Conservation (phyloP, 2,797 vertebrate genomes). For the Anolis apletophallus region DNA sequence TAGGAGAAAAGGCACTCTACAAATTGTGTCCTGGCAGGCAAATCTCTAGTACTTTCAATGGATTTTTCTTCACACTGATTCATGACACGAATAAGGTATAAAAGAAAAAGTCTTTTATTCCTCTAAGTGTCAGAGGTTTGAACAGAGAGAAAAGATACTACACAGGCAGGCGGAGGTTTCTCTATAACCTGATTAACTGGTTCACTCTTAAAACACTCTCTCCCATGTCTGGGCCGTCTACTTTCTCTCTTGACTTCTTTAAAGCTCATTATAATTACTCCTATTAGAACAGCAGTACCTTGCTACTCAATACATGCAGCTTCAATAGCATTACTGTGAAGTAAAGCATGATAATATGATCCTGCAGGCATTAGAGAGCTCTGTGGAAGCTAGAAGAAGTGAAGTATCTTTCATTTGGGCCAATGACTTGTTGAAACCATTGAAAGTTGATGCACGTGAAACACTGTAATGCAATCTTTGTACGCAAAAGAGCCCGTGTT, state of each 20-base stretch:
- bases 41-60: constrained; percentile 60
- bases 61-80: constrained; percentile 49
- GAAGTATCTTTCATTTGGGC: not conserved
- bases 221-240: not conserved
- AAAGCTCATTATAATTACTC: constrained; percentile 21
- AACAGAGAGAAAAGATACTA: constrained; percentile 27
- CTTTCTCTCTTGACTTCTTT: constrained; percentile 49
- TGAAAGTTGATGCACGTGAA: not conserved
- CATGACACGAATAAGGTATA: constrained; percentile 42
- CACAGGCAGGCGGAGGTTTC: not conserved
- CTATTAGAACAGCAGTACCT: not conserved
- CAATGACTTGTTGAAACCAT: not conserved
- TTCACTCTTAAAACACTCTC: constrained; percentile 25
- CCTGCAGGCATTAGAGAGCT: constrained; percentile 7
- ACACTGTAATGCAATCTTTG: not conserved
- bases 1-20: constrained; percentile 63
- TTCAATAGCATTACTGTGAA: constrained; percentile 5
- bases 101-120: constrained; percentile 48
- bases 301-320: constrained; percentile 36
- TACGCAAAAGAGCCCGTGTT: not conserved
- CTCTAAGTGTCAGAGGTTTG: constrained; percentile 20
- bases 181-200: not conserved
- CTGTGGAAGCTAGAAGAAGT: constrained; percentile 12
- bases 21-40: constrained; percentile 61
- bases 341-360: constrained; percentile 16